Percentiles rank a stretch among this genome's conserved stretches.
Evolutionary conservation across 2,888 invertebrate genomes (phyloP).

Genomic region (Meteorus cinctellus): DNA sequence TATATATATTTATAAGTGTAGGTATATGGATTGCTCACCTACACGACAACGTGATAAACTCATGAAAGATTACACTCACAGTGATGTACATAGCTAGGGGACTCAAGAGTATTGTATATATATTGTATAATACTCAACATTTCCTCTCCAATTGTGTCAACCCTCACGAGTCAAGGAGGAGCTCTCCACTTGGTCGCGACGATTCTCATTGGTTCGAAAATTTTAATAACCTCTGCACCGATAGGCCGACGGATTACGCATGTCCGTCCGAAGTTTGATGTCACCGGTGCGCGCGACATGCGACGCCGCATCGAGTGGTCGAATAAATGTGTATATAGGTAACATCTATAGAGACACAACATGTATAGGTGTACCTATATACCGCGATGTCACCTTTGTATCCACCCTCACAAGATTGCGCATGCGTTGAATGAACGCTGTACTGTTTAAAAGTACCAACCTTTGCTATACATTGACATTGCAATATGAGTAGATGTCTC

Average conservation of each 20-base stretch:
- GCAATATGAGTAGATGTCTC: no score
- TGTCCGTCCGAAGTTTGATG: conserved; percentile 64
- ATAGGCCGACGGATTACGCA: conserved; percentile 72
- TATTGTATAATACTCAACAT: neutral
- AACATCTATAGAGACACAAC: conserved; percentile 1
- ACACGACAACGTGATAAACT: neutral
- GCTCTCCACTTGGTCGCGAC: conserved; percentile 50
- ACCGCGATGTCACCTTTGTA: conserved; percentile 33
- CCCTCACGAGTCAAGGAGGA: conserved; percentile 41
- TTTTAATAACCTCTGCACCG: conserved; percentile 68
- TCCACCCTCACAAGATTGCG: conserved; percentile 45
- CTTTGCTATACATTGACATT: no score
- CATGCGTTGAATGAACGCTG: conserved; percentile 13
- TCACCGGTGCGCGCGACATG: conserved; percentile 63
- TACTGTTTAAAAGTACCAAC: no score
- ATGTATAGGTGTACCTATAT: conserved; percentile 19
- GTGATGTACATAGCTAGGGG: neutral
- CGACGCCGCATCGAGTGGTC: conserved; percentile 27
- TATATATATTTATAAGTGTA: conserved; percentile 15
- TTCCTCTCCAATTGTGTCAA: conserved; percentile 28
- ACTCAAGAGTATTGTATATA: no score
- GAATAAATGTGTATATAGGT: conserved; percentile 13
- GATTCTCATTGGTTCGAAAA: conserved; percentile 68
- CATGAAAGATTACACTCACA: neutral
- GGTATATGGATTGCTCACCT: conserved; percentile 21